Conservation (phyloP, 2,888 invertebrate species). For the Emesis russula region DNA sequence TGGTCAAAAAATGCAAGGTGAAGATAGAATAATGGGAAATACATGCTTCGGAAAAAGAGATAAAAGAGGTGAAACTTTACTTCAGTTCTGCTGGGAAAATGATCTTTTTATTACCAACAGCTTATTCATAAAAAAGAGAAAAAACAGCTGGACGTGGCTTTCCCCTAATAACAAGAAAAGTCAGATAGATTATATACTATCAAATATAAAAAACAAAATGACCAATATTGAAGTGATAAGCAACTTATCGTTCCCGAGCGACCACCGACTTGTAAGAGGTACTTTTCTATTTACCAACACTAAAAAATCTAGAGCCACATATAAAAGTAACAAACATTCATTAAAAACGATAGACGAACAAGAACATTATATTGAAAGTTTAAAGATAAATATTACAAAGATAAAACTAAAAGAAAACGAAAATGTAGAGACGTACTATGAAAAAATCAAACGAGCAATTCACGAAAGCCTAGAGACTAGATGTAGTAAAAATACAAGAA, state of each 20-base stretch:
- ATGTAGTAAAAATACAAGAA: too few species aligned
- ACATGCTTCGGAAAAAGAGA: conserved; percentile 72
- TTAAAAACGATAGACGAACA: conserved; percentile 41
- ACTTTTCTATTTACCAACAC: conserved; percentile 29
- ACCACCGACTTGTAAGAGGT: conserved; percentile 53
- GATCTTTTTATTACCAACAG: conserved; percentile 57
- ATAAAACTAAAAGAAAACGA: conserved; percentile 32
- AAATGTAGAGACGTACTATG: conserved; percentile 43
- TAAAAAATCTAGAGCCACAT: conserved; percentile 51
- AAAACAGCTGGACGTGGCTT: conserved; percentile 53
- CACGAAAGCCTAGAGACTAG: too few species aligned
- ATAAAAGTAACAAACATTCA: conserved; percentile 30
- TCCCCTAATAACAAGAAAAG: conserved; percentile 56
- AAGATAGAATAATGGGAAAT: conserved; percentile 57
- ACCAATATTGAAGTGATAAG: conserved; percentile 54
- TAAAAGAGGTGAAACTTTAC: conserved; percentile 64
- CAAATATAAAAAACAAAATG: conserved; percentile 47
- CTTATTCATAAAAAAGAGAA: conserved; percentile 67
- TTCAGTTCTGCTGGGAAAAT: conserved; percentile 66
- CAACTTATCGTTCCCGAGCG: conserved; percentile 49
- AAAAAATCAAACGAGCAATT: conserved; percentile 37
- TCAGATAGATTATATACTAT: conserved; percentile 57
- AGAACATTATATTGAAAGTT: conserved; percentile 35
- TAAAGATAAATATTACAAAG: conserved; percentile 3
- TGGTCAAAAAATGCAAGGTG: conserved; percentile 37